phyloP scores from a whole-genome alignment of 64 coral and sea anemone genomes.

The Pachyseris speciosa region DNA sequence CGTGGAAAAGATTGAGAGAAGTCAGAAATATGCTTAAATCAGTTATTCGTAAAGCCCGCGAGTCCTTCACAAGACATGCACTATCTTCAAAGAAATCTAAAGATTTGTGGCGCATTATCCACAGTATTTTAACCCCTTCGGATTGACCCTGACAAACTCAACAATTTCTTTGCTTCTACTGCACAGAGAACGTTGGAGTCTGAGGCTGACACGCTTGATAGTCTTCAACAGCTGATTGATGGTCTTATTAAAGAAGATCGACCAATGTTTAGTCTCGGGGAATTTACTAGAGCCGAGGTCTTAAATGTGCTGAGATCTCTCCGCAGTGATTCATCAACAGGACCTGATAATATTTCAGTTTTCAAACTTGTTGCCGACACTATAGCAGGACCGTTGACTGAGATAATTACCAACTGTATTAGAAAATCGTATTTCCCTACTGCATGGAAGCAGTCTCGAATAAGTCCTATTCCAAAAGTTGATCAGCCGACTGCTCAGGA shows the following conservation, averaged over 20 bases:
- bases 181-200: conserved; percentile 59
- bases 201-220: not conserved
- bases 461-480: no score
- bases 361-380: conserved; percentile 33
- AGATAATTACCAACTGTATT: conserved; percentile 41
- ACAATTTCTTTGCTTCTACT: conserved; percentile 54
- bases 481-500: no score
- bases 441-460: no score
- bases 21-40: conserved; percentile 52
- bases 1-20: conserved; percentile 39
- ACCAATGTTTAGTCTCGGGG: conserved; percentile 16
- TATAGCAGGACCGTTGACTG: conserved; percentile 38
- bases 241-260: not conserved
- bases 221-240: conserved; percentile 40
- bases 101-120: conserved; percentile 55
- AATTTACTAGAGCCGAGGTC: conserved; percentile 49
- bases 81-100: conserved; percentile 71
- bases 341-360: no score
- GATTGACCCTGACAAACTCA: conserved; percentile 40
- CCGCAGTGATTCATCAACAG: no score
- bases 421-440: conserved; percentile 26
- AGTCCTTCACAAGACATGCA: conserved; percentile 28
- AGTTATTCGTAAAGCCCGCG: conserved; percentile 41
- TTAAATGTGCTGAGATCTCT: conserved; percentile 33
- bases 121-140: conserved; percentile 54